Percentiles rank a stretch among this genome's conserved stretches.
These are phyloP conservation scores for Drosophila sturtevanti DNA, from an alignment of 1,140 invertebrate species.

Conservation along the genomic window DNA sequence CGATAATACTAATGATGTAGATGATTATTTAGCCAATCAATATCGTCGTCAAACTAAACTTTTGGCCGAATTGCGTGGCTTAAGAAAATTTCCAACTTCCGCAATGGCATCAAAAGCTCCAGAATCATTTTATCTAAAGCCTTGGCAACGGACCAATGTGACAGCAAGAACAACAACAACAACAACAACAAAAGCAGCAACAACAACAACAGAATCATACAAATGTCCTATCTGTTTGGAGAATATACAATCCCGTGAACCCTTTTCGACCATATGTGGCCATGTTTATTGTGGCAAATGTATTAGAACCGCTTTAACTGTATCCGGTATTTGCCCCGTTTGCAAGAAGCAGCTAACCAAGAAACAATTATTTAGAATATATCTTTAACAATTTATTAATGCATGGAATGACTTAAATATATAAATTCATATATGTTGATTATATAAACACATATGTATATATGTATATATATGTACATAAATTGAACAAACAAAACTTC, in stretches of 20 bases:
- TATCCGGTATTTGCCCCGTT: slow-evolving; percentile 26
- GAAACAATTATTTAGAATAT: slow-evolving; percentile 28
- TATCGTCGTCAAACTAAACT: neutral
- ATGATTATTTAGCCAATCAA: neutral
- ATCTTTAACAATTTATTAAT: slow-evolving; percentile 20
- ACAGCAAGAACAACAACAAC: neutral
- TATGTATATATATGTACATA: neutral
- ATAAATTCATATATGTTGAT: too few relatives aligned
- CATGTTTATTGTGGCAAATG: slow-evolving; percentile 40
- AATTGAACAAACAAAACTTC: neutral
- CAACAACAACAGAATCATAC: neutral
- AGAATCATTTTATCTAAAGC: neutral
- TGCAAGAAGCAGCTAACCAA: slow-evolving; percentile 27
- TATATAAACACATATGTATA: too few relatives aligned
- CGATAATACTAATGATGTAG: too few relatives aligned
- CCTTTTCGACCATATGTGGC: slow-evolving; percentile 28
- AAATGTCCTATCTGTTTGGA: slow-evolving; percentile 39
- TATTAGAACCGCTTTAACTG: slow-evolving; percentile 20
- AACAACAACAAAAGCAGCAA: neutral
- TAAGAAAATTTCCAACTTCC: too few relatives aligned
- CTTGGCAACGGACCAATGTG: neutral
- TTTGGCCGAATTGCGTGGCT: neutral
- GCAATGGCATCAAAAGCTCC: neutral
- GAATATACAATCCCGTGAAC: slow-evolving; percentile 16
- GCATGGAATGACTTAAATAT: neutral